Conservation (phyloP, 2,113 vertebrate species). For the Crocuta crocuta region DNA sequence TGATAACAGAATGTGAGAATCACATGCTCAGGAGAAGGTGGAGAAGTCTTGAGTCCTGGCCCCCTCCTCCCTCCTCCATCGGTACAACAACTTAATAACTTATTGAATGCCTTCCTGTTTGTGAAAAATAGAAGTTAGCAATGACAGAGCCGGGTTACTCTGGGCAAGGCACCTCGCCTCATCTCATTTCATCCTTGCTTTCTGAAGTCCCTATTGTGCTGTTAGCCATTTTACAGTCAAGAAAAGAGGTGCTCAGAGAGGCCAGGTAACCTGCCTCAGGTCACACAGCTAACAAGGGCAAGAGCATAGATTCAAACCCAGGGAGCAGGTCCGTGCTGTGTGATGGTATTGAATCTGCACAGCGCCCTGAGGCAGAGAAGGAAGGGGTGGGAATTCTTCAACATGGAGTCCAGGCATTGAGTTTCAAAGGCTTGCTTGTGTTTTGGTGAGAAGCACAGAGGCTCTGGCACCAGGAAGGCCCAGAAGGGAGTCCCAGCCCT, state of each 20-base stretch:
- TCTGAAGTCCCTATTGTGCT: neutral
- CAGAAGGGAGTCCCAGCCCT: neutral
- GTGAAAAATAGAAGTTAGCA: neutral
- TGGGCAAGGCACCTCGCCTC: neutral
- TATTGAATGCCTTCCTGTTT: neutral
- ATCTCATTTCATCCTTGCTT: neutral
- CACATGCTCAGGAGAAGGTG: neutral
- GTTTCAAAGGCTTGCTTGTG: neutral
- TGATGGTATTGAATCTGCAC: neutral
- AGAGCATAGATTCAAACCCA: neutral
- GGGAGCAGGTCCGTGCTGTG: neutral
- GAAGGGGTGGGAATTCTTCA: neutral
- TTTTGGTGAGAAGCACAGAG: neutral
- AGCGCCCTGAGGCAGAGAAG: accelerated
- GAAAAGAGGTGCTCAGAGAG: neutral
- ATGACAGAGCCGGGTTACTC: neutral
- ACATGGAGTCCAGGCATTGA: accelerated
- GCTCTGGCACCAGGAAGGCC: neutral
- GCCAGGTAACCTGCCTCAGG: neutral
- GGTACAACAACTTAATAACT: neutral
- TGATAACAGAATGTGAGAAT: neutral
- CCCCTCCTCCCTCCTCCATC: neutral
- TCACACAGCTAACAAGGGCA: neutral
- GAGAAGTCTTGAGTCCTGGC: neutral
- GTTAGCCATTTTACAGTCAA: neutral